phyloP scores from a whole-genome alignment of 2,113 vertebrate species.

The Ascaphus truei region DNA sequence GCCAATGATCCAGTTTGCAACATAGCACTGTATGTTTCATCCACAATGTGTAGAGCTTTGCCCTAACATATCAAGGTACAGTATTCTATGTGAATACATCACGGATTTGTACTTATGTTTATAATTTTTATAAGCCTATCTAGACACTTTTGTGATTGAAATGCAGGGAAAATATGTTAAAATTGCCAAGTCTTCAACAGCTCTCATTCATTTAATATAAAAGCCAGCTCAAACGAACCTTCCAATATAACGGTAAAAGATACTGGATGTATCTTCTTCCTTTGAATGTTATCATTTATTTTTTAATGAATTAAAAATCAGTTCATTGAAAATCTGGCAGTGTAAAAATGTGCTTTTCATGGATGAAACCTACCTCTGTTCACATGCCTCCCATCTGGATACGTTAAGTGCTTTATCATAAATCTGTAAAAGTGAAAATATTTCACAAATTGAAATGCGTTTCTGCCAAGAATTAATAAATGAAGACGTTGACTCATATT shows the following conservation, averaged over 20 bases:
- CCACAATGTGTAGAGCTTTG: no score
- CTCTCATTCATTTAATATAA: not conserved
- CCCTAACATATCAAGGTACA: no score
- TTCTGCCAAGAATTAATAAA: slow-evolving; percentile 1
- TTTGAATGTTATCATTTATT: not conserved
- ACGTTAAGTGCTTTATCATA: not conserved
- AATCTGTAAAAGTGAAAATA: not conserved
- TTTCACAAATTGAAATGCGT: not conserved
- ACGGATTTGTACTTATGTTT: no score
- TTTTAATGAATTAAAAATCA: not conserved
- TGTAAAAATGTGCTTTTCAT: not conserved
- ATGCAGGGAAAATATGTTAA: not conserved
- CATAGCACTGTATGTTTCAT: no score
- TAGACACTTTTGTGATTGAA: no score
- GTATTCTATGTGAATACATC: no score
- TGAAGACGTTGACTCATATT: not conserved
- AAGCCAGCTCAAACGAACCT: no score
- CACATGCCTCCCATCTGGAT: not conserved
- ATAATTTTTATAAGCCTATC: no score
- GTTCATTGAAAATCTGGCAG: not conserved
- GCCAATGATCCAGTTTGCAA: no score
- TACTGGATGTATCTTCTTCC: not conserved
- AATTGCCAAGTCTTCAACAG: not conserved
- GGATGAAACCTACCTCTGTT: not conserved
- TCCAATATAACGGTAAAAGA: no score